Evolutionary conservation across 2,113 vertebrate genomes (phyloP), one percentile per base, ranked within the genome.

Genomic region (Turdus rufiventris): DNA sequence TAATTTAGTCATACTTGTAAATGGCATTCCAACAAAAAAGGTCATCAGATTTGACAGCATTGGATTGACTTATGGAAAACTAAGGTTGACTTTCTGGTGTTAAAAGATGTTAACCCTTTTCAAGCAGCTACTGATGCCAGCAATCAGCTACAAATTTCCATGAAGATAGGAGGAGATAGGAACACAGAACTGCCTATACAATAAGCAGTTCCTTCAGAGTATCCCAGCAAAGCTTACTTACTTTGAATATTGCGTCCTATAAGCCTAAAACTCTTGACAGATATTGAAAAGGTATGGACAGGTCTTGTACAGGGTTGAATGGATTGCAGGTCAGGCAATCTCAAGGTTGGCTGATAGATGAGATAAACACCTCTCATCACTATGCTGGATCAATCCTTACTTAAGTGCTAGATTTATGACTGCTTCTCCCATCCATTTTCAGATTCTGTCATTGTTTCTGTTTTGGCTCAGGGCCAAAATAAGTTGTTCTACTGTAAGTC

Each of bases 371-470:
- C 67, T 90, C 43, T 96, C 91, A 70, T 87, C 89, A 67, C 60
- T 58, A 26, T 47, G 66, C 71, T 89, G 78, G 82, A 93, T 96
- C 89, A 89, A 61, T 91, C 63, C 60, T 80, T 79, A 65, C 48
- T 92, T 94, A 95, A 88, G 62, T 70, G 38, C 38, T 91, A 70
- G 82, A 94, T 94, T 95, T 94, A 94, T 93, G 91, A 74, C 29
- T 93, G 68, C 72, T 91, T 57, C 65, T 90, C 18, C 56, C 48
- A 83, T 50, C 34, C 63, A 63, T 74, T 91, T 94, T 80, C 78
- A 88, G 89, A 77, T 85, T 88, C 63, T 85, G 13, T 74, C 34
- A 40, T 85, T 85, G 75, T 71, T 96, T 80, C 67, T 91, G 56
- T 61, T 77, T 92, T 92, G 86, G 61, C 60, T 91, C 4, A n/a